Evolutionary conservation across 2,113 vertebrate genomes (phyloP), one percentile per base, ranked within the genome.

Genomic region (Rhagologus leucostigma): DNA sequence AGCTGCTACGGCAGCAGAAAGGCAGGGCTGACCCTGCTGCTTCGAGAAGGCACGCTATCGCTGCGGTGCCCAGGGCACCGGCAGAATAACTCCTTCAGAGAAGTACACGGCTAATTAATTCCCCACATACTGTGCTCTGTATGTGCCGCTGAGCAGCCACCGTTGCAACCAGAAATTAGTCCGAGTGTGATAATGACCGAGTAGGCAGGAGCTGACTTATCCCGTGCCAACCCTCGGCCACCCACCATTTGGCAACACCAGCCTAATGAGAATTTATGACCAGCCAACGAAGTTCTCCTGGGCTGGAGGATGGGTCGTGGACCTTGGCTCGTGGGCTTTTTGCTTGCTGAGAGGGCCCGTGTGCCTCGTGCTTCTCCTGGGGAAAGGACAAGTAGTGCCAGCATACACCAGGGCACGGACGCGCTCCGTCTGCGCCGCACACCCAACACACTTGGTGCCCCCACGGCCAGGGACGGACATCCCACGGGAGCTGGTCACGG

Each of bases 51-150:
- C 60, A 7, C 3, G 0, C 44, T 75, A 47, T 70, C 23, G 0
- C 59, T 49, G 91, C 6, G 0, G 26, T 22, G 73, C 96, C 94
- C 76, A 37, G 87, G 95, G 89, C 94, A 69, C 7, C 67, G 10
- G 84, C 87, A 79, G 35, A 60, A 16, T 22, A 76, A 49, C 84
- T 94, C 89, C 92, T 84, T 79, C 11, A 0, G 70, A 92, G 87
- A 32, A 64, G 41, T 8, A 46, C 84, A 82, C 79, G 73, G 83
- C 76, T 97, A 92, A 96, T 97, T 91, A 96, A 85, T 93, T 91
- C 95, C 88, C 86, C 80, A 32, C 10, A 3, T 47, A 42, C 87
- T 68, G 79, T 16, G 60, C 78, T 71, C 55, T 33, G 15, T 15
- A 11, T 4, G 50, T 69, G 73, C 89, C 39, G 74, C 91, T 42